Base-by-base conservation (phyloP, 2,888 invertebrate genomes). In the Gnatocerus cornutus region DNA sequence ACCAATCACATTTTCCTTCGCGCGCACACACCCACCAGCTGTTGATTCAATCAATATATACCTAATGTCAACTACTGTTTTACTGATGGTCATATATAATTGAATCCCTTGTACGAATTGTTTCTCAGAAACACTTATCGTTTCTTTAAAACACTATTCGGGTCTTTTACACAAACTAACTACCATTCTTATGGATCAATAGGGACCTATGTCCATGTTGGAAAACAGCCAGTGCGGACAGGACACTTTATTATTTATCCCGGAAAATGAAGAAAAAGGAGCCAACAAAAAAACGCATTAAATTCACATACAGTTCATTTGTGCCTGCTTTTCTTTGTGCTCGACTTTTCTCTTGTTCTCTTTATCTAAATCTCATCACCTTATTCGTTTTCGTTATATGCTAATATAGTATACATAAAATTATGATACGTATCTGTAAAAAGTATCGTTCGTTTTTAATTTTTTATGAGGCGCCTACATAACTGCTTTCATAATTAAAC, bases 21-120 rank as follows among this genome's bases (percentile, higher is more conserved):
- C 79, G 80, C 81, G 80, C 80, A 79, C 69, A 76, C 79, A 76
- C 79, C 77, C 78, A 78, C 78, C 77, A 78, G 77, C 79, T 79
- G 79, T 79, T 78, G 70, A 55, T 71, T 62, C 68, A 73, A 73
- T 73, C 73, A 73, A 73, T 73, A 73, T 73, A 43, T 43, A 21
- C 52, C 50, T 33, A 46, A 61, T 61, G 45, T 37, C 48, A 48
- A 61, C 48, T 41, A 41, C 41, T 41, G 7, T 7, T 41, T 41
- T 41, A 12, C n/a, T 10, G 41, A 41, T 41, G n/a, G 12, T 10
- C 41, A 12, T 12, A 13, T 41, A 16, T 46, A 46, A 46, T 46
- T 6, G 6, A 14, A 46, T 14, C 43, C 46, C 16, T n/a, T 46
- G 16, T 21, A 46, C n/a, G 46, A 46, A 3, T 46, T 43, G 10